These are phyloP conservation scores for Cygnus atratus DNA, from an alignment of 2,113 vertebrate species.

Conservation along the genomic window DNA sequence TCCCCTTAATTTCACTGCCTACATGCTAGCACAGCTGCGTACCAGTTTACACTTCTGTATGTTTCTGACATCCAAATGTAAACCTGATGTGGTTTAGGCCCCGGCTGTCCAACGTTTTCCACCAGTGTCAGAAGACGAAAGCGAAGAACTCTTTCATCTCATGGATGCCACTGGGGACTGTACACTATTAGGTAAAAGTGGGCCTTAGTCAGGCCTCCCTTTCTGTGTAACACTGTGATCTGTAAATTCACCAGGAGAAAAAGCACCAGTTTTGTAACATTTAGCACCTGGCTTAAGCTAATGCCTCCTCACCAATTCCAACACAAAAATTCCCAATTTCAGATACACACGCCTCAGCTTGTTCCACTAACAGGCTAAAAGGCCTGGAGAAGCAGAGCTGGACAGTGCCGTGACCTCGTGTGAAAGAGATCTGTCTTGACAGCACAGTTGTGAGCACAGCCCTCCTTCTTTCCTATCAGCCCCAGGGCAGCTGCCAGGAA, in stretches of 20 bases:
- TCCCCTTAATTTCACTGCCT: background rate
- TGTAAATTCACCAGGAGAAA: background rate
- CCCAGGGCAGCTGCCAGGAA: background rate
- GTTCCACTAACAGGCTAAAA: background rate
- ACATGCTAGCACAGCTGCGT: background rate
- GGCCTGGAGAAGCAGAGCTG: background rate
- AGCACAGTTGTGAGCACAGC: background rate
- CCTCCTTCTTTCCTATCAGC: background rate
- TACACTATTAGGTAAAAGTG: accelerated
- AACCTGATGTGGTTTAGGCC: background rate
- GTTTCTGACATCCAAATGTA: background rate
- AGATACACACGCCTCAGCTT: background rate
- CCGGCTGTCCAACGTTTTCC: background rate
- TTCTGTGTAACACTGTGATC: background rate
- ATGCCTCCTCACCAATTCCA: background rate
- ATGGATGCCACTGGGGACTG: background rate
- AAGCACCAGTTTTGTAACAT: background rate
- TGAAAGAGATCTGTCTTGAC: background rate
- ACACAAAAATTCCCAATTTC: background rate
- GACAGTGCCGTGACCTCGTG: background rate
- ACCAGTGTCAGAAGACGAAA: background rate
- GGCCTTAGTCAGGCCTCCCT: background rate
- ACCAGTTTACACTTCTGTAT: background rate
- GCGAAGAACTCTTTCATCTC: background rate
- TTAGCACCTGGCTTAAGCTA: background rate